These are phyloP conservation scores for Notospermus geniculatus DNA, from an alignment of 1,140 invertebrate genomes.

Conservation along the genomic window DNA sequence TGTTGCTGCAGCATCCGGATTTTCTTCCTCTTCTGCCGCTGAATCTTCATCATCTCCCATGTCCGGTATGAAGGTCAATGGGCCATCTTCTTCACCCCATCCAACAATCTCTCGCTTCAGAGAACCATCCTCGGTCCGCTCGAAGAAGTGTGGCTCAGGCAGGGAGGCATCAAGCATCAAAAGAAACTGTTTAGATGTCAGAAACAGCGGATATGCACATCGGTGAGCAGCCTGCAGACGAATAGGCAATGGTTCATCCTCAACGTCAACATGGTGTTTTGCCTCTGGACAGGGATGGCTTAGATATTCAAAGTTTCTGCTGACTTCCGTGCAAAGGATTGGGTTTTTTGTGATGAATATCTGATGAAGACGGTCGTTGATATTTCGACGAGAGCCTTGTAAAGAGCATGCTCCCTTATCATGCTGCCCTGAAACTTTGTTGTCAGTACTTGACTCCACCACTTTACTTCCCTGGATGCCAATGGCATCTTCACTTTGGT, in stretches of 20 bases:
- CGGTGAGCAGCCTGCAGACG: slow-evolving; percentile 30
- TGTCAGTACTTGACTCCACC: slow-evolving; percentile 10
- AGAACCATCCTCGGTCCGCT: slow-evolving; percentile 34
- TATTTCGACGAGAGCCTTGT: too few relatives aligned
- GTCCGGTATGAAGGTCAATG: slow-evolving; percentile 29
- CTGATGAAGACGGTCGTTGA: slow-evolving; percentile 29
- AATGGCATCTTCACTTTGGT: slow-evolving; percentile 15
- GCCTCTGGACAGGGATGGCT: slow-evolving; percentile 30
- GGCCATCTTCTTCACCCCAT: slow-evolving; percentile 34
- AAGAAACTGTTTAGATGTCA: slow-evolving; percentile 37
- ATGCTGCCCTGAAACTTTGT: slow-evolving; percentile 16
- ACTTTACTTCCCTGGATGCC: too few relatives aligned
- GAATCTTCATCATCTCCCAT: slow-evolving; percentile 19
- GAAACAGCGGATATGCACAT: slow-evolving; percentile 35
- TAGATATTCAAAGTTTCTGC: slow-evolving; percentile 44
- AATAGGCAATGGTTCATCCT: slow-evolving; percentile 29
- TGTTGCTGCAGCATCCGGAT: neutral
- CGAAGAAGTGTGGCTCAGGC: slow-evolving; percentile 29
- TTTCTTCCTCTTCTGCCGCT: slow-evolving; percentile 15
- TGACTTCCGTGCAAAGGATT: slow-evolving; percentile 42
- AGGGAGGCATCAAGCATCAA: slow-evolving; percentile 40
- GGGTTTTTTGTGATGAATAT: slow-evolving; percentile 49
- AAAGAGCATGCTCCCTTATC: too few relatives aligned
- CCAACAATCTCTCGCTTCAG: slow-evolving; percentile 29
- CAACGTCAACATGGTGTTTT: slow-evolving; percentile 20